Conservation (phyloP, 2,797 vertebrate species). For the Gymnoscopelus microlampas region DNA sequence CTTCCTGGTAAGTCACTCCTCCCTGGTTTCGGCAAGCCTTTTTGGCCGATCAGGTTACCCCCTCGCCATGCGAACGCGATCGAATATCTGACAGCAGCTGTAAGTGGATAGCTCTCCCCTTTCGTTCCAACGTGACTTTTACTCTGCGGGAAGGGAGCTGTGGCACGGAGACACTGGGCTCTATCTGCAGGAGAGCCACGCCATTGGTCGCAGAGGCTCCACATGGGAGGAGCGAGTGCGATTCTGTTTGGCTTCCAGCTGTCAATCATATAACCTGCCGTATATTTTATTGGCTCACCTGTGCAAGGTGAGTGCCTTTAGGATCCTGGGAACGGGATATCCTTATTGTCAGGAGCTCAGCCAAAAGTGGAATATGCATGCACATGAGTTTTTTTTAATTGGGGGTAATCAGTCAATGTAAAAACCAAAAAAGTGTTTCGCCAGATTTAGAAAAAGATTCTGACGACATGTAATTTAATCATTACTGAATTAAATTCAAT, state of each 20-base stretch:
- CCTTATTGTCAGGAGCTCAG: slow-evolving; percentile 31
- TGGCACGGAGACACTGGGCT: slow-evolving; percentile 82
- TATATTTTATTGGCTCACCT: slow-evolving; percentile 75
- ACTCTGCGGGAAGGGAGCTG: slow-evolving; percentile 90
- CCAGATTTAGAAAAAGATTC: neutral
- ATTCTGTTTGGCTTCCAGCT: slow-evolving; percentile 80
- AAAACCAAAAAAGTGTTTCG: neutral
- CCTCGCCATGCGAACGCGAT: slow-evolving; percentile 95
- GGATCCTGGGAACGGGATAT: slow-evolving; percentile 66
- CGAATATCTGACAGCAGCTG: slow-evolving; percentile 91
- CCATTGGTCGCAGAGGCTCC: slow-evolving; percentile 84
- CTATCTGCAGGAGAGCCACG: slow-evolving; percentile 78
- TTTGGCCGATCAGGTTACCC: slow-evolving; percentile 95
- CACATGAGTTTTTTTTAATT: neutral
- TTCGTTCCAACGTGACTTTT: slow-evolving; percentile 91
- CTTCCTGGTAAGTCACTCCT: slow-evolving; percentile 88
- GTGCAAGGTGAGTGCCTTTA: slow-evolving; percentile 74
- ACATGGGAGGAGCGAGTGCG: slow-evolving; percentile 83
- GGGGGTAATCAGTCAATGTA: neutral
- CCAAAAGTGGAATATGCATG: no score
- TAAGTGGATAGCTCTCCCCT: slow-evolving; percentile 90
- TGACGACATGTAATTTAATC: neutral
- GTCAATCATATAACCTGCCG: slow-evolving; percentile 83
- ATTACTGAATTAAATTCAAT: neutral
- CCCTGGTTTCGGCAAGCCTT: slow-evolving; percentile 83